Evolutionary conservation across 2,113 vertebrate genomes (phyloP).

Genomic region (Platichthys stellatus): DNA sequence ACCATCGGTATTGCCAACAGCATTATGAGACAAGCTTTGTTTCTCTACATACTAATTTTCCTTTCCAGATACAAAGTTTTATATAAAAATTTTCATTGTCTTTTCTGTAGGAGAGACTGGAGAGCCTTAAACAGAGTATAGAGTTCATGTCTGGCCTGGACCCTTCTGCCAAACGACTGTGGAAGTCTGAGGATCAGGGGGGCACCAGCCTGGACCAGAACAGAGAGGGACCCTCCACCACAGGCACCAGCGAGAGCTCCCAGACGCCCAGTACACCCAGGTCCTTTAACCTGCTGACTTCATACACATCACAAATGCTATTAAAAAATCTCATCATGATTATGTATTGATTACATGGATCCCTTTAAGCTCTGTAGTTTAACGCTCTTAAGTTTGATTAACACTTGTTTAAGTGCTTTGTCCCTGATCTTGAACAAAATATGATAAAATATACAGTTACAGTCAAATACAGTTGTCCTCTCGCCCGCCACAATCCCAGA

Average conservation of each 20-base stretch:
- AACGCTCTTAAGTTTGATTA: no score
- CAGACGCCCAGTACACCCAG: slow-evolving; percentile 84
- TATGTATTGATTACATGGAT: not conserved
- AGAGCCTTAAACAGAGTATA: slow-evolving; percentile 96
- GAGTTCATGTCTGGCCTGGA: slow-evolving; percentile 96
- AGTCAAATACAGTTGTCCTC: not conserved
- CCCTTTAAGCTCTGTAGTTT: no score
- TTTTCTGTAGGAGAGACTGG: slow-evolving; percentile 89
- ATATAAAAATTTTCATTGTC: not conserved
- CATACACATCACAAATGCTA: not conserved
- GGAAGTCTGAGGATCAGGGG: slow-evolving; percentile 78
- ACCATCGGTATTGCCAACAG: not conserved
- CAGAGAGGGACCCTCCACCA: slow-evolving; percentile 71
- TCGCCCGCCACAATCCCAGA: not conserved
- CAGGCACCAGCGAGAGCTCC: slow-evolving; percentile 79
- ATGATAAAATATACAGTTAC: no score
- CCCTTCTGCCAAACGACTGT: slow-evolving; percentile 79
- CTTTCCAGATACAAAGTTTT: not conserved
- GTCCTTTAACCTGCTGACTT: slow-evolving; percentile 48
- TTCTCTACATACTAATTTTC: not conserved
- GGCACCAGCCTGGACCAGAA: slow-evolving; percentile 70
- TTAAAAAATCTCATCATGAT: not conserved
- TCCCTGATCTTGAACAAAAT: not conserved
- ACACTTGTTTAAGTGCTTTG: not conserved
- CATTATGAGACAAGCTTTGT: not conserved